Evolutionary conservation across 1,140 invertebrate species (phyloP), one percentile per base, ranked within the genome.

Genomic region (Saxidomus purpurata): DNA sequence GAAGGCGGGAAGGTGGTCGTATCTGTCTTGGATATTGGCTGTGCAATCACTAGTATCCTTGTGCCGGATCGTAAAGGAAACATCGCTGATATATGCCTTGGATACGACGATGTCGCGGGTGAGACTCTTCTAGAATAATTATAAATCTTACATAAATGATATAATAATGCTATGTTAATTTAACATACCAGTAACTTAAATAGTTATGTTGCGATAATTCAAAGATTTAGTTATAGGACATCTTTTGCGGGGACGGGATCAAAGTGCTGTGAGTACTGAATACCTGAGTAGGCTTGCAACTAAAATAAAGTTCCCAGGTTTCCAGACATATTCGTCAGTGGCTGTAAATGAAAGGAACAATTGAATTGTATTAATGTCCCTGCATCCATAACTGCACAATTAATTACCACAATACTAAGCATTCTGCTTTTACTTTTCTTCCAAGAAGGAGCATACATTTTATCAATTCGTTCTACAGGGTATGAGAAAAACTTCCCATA

Each of bases 401-500:
- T n/a, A n/a, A n/a, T n/a, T n/a, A n/a, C n/a, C n/a, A n/a, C n/a
- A n/a, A n/a, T n/a, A n/a, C n/a, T n/a, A n/a, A n/a, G n/a, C n/a
- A n/a, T n/a, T n/a, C n/a, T n/a, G n/a, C n/a, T n/a, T n/a, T n/a
- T n/a, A n/a, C n/a, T n/a, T n/a, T n/a, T n/a, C n/a, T n/a, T n/a
- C n/a, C n/a, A n/a, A n/a, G n/a, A n/a, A n/a, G n/a, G n/a, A n/a
- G n/a, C n/a, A n/a, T n/a, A n/a, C n/a, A n/a, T n/a, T n/a, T n/a
- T n/a, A n/a, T n/a, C n/a, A n/a, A n/a, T n/a, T n/a, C n/a, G n/a
- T n/a, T n/a, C n/a, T n/a, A n/a, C 89, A 94, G 95, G 87, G 4
- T 96, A 96, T 81, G 87, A 94, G 38, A 87, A 87, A 15, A 89
- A 94, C 67, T 63, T 89, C 0, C 81, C 89, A 31, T 98, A 99